Base-by-base conservation (phyloP, 2,888 invertebrate species). In the Ephialtes manifestator region DNA sequence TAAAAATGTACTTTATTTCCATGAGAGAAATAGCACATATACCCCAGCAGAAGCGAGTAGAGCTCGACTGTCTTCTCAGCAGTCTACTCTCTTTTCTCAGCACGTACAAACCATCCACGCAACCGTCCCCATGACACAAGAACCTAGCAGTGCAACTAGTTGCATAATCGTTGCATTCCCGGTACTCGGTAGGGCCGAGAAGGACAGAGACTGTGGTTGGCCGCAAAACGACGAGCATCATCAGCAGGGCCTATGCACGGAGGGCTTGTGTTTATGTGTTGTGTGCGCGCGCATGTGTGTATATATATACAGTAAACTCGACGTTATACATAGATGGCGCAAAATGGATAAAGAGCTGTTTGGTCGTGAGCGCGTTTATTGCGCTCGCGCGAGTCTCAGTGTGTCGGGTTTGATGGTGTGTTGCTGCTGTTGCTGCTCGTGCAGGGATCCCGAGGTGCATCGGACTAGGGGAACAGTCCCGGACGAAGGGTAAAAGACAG, bases 151-250 rank as follows among this genome's bases (percentile, higher is more conserved):
- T 88, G 90, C 88, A 88, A 89, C 89, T 89, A 88, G 89, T 91
- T 92, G 90, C 91, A 87, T 91, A 90, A 92, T 91, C 90, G 87
- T 87, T 88, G 90, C 89, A 90, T 90, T 91, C 90, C 85, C 86
- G 85, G 86, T 88, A 85, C 88, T 87, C 85, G 89, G 86, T 87
- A 89, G 85, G 85, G 83, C 83, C 80, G 48, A 48, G 71, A 68
- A 46, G 13, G 35, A 28, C 58, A 86, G 74, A 58, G 78, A 74
- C 80, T 60, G 87, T 85, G 83, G 86, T 81, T 86, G 43, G 68
- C 46, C 48, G 83, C 48, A 58, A 58, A 51, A 77, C 60, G 58
- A 81, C 76, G 83, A 77, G 68, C 85, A 39, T 55, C 75, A 71
- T 55, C 75, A 71, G 63, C 81, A 81, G 84, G 72, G 63, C 63